Conservation (phyloP, 2,888 invertebrate species). For the Alentia gelatinosa region DNA sequence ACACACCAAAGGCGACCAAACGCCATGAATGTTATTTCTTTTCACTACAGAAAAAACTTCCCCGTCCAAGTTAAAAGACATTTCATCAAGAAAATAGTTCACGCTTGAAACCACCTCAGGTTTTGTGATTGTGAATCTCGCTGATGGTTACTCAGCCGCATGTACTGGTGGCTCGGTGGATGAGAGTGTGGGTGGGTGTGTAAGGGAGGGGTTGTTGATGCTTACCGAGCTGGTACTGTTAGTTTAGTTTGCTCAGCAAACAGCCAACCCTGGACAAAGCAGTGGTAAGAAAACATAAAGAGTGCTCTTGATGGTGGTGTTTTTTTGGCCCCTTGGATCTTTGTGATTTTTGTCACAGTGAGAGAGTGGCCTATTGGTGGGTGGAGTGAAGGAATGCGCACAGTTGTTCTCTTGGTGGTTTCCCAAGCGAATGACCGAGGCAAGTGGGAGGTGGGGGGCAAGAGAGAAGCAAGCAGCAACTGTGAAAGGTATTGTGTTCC, state of each 20-base stretch:
- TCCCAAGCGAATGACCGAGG: neutral
- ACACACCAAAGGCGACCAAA: neutral
- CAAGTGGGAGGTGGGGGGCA: neutral
- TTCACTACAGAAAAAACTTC: neutral
- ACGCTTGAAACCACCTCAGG: neutral
- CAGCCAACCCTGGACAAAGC: neutral
- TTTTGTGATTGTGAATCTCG: slow-evolving; percentile 2
- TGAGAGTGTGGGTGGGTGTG: neutral
- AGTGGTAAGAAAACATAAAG: neutral
- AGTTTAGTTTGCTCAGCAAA: neutral
- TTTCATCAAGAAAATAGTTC: neutral
- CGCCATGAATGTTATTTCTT: neutral
- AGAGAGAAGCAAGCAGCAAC: neutral
- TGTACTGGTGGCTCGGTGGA: neutral
- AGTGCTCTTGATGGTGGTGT: neutral
- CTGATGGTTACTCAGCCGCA: neutral
- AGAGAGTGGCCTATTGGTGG: neutral
- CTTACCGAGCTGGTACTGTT: neutral
- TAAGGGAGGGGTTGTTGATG: neutral
- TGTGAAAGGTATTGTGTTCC: neutral
- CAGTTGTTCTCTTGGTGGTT: neutral
- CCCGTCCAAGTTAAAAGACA: neutral
- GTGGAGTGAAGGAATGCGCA: slow-evolving; percentile 6
- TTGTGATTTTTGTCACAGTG: neutral
- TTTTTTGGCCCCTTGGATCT: neutral